Evolutionary conservation across 2,888 invertebrate species (phyloP).

Genomic region (Sarcophaga caerulescens): DNA sequence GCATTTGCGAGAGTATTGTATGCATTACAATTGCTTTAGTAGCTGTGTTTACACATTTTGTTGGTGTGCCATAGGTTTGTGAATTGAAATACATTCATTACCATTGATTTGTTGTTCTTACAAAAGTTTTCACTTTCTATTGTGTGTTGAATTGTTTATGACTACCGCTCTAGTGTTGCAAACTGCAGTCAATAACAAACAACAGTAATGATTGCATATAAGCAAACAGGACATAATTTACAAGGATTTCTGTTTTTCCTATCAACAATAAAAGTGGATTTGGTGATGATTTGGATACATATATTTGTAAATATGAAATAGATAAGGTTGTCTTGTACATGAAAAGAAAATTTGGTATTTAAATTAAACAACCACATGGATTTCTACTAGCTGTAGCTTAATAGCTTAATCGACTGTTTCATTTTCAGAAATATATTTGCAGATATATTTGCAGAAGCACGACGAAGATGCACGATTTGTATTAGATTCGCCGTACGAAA

Average conservation of each 20-base stretch:
- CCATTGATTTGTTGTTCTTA: conserved; percentile 61
- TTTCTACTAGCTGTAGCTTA: too few relatives aligned
- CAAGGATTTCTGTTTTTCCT: conserved; percentile 3
- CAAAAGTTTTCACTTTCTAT: neutral
- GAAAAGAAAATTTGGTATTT: too few relatives aligned
- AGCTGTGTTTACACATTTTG: neutral
- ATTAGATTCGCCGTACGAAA: too few relatives aligned
- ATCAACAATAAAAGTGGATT: neutral
- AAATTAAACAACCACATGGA: too few relatives aligned
- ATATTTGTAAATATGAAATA: neutral
- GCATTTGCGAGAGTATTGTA: neutral
- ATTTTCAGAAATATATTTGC: too few relatives aligned
- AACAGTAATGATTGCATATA: conserved; percentile 26
- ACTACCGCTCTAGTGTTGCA: neutral
- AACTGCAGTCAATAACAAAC: neutral
- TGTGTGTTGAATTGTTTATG: conserved; percentile 58
- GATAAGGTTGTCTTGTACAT: neutral
- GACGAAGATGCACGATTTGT: too few relatives aligned
- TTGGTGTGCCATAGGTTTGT: neutral
- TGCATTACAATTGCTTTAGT: neutral
- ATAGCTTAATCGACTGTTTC: too few relatives aligned
- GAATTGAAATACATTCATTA: conserved; percentile 54
- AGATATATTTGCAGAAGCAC: too few relatives aligned
- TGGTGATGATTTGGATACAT: too few relatives aligned
- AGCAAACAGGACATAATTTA: conserved; percentile 35